Evolutionary conservation across 37 sponge, comb jelly and placozoan species (phyloP), one percentile per base, ranked within the genome.

Genomic region (Agelas oroides): DNA sequence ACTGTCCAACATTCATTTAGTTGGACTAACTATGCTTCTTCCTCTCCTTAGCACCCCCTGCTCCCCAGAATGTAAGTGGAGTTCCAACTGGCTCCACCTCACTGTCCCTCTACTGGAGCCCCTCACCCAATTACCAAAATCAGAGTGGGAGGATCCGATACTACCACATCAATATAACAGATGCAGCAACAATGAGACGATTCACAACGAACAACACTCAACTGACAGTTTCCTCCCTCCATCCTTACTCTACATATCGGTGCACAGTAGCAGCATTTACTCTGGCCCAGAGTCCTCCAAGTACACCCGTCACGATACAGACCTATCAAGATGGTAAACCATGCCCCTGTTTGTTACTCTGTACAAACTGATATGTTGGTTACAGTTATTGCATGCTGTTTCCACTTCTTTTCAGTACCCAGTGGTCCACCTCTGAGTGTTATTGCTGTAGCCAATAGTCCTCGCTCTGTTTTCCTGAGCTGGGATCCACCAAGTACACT

Each of bases 211-310:
- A 3, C 46, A 46, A 8, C 46, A 46, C 46, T 46, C 8, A 8
- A 8, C 6, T 8, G 46, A 8, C 8, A 8, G 14, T 25, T 61
- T 12, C 5, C n/a, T 20, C 23, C 16, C 73, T 72, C 24, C 53
- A 40, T 40, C 82, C 82, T 20, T 70, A 70, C 38, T 59, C 41
- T 31, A 55, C 25, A 5, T 82, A 82, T 60, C 27, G 12, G 52
- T 66, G 70, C 36, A 27, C 71, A 55, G 60, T 82, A 35, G 71
- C 82, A 53, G 82, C 82, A 46, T 52, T 35, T 6, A 71, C 82
- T 35, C 39, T 70, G 17, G 82, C 38, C 21, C 19, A 35, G 37
- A 72, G 82, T 34, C 82, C 82, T 46, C 46, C 5, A 24, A 62
- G 64, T 62, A 12, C 64, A 24, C 24, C 28, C 64, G 8, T 46